Percentiles rank a stretch among this genome's conserved stretches.
Evolutionary conservation across 2,888 invertebrate species (phyloP).

Genomic region (Idaea dimidiata): DNA sequence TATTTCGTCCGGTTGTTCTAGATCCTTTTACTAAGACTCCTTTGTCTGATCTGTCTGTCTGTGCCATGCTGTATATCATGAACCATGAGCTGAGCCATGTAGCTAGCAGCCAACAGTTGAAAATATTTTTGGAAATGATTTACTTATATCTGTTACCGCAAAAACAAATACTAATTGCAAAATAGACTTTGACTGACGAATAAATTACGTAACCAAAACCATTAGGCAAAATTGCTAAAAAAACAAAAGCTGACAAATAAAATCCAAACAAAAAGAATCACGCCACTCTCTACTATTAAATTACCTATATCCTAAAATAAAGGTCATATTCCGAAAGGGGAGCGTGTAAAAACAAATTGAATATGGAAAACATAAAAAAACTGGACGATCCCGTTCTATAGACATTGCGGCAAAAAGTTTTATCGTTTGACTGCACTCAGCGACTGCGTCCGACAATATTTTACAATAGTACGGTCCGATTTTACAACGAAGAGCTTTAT

Average conservation of each 20-base stretch:
- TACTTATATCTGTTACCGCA: too few relatives aligned
- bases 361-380: slow-evolving; percentile 15
- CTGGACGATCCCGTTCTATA: slow-evolving; percentile 17
- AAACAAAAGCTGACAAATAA: neutral
- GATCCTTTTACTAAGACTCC: too few relatives aligned
- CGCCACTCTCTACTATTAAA: neutral
- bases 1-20: too few relatives aligned
- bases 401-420: slow-evolving; percentile 25
- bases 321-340: slow-evolving; percentile 14
- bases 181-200: too few relatives aligned
- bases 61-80: too few relatives aligned
- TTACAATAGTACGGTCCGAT: neutral
- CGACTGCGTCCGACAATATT: slow-evolving; percentile 9
- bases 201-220: too few relatives aligned
- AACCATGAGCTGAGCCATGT: too few relatives aligned
- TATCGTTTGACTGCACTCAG: slow-evolving; percentile 21
- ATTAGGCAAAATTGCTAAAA: too few relatives aligned
- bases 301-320: neutral
- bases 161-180: too few relatives aligned
- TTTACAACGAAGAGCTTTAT: neutral
- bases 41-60: too few relatives aligned
- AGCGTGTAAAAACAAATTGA: slow-evolving; percentile 18
- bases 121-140: too few relatives aligned
- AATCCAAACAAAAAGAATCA: neutral
- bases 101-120: too few relatives aligned